Percentiles rank a stretch among this genome's conserved stretches.
These are phyloP conservation scores for Anthoscopus minutus DNA, from an alignment of 2,113 vertebrate species.

Conservation along the genomic window DNA sequence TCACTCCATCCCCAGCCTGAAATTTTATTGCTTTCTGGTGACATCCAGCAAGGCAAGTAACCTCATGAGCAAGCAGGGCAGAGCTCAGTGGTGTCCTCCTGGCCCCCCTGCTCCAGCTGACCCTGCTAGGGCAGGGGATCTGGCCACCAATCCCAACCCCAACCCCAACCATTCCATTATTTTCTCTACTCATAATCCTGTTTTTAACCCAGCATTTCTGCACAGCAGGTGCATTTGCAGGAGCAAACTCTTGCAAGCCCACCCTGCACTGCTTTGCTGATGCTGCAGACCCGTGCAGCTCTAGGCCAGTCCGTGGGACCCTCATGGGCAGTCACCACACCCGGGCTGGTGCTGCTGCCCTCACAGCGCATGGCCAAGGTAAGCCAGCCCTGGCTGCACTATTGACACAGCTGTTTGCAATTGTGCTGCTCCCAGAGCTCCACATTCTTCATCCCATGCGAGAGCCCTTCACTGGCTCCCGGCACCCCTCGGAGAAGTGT, in stretches of 20 bases:
- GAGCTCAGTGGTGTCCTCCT: background rate
- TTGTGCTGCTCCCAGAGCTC: slow-evolving; percentile 14
- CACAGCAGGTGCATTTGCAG: background rate
- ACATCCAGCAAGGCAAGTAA: background rate
- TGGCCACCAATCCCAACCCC: background rate
- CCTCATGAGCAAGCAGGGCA: background rate
- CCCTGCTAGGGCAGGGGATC: background rate
- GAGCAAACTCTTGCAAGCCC: background rate
- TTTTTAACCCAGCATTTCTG: background rate
- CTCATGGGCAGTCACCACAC: background rate
- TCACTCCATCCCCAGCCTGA: slow-evolving; percentile 6
- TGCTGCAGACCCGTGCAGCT: background rate
- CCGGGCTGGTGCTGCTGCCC: background rate
- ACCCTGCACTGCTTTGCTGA: background rate
- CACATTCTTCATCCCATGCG: slow-evolving; percentile 1
- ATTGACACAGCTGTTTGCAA: slow-evolving; percentile 48
- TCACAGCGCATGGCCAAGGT: background rate
- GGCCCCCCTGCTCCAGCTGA: background rate
- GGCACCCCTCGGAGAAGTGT: slow-evolving; percentile 2
- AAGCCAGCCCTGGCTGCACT: background rate
- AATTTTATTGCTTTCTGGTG: slow-evolving; percentile 51
- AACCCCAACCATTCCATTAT: background rate
- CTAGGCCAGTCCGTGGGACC: fast-evolving
- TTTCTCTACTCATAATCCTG: fast-evolving
- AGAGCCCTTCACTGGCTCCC: background rate